Evolutionary conservation across 2,888 invertebrate species (phyloP).

Genomic region (Agonopterix heracliana): DNA sequence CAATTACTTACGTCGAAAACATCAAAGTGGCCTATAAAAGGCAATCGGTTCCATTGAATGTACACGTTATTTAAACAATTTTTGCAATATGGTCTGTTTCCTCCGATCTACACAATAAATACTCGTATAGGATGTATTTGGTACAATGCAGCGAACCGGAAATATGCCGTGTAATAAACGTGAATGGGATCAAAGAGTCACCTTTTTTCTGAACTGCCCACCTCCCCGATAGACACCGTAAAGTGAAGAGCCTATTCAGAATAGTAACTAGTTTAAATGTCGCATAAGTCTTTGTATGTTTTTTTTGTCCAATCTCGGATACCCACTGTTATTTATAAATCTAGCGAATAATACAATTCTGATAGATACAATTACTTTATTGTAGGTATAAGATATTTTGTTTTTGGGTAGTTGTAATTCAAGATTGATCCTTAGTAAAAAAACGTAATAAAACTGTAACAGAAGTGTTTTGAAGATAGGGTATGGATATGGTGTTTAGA

Average conservation of each 20-base stretch:
- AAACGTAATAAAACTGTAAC: too few relatives aligned
- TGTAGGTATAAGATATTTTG: too few relatives aligned
- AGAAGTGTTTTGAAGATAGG: too few relatives aligned
- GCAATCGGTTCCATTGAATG: slow-evolving; percentile 11
- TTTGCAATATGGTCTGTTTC: slow-evolving; percentile 22
- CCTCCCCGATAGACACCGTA: slow-evolving; percentile 20
- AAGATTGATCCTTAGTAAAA: too few relatives aligned
- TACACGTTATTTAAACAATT: slow-evolving; percentile 16
- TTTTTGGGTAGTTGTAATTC: too few relatives aligned
- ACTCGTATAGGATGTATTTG: slow-evolving; percentile 5
- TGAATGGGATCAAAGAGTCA: slow-evolving; percentile 30
- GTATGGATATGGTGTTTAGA: too few relatives aligned
- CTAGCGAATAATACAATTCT: too few relatives aligned
- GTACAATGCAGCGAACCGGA: slow-evolving; percentile 39
- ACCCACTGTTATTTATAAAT: too few relatives aligned
- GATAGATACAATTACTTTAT: too few relatives aligned
- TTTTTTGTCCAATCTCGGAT: too few relatives aligned
- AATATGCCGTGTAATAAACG: slow-evolving; percentile 27
- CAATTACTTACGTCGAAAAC: slow-evolving; percentile 20
- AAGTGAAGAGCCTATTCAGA: slow-evolving; percentile 29
- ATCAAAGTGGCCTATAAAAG: slow-evolving; percentile 16
- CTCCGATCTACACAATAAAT: slow-evolving; percentile 22
- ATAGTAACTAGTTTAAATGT: slow-evolving; percentile 30
- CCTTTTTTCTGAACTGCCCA: slow-evolving; percentile 22
- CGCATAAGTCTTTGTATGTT: slow-evolving; percentile 20